A percentile compares a stretch with the other conserved stretches of the same genome.
Conservation (phyloP, 2,888 invertebrate genomes). For the Trissolcus japonicus region DNA sequence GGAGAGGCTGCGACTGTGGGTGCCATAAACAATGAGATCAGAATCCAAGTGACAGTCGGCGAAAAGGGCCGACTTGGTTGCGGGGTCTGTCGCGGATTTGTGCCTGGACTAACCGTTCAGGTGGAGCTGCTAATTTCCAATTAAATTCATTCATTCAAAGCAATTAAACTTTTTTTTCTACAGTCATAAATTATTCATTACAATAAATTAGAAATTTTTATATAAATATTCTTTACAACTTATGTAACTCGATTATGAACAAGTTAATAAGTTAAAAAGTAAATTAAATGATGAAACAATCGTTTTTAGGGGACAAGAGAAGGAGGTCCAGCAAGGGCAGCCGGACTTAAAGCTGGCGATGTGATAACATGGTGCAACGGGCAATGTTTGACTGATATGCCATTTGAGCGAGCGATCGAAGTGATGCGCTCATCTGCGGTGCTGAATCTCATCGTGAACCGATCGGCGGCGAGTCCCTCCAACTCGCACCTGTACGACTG, state of each 20-base stretch:
- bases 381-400: constrained; percentile 71
- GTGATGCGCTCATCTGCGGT: constrained; percentile 71
- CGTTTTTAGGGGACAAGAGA: constrained; percentile 87
- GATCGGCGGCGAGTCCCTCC: constrained; percentile 74
- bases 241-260: too few species aligned
- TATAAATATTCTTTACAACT: too few species aligned
- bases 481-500: constrained; percentile 70
- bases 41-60: constrained; percentile 87
- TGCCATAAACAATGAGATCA: constrained; percentile 81
- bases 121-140: constrained; percentile 53
- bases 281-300: too few species aligned
- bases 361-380: constrained; percentile 94
- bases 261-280: too few species aligned
- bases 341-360: constrained; percentile 92
- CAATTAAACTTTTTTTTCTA: background rate
- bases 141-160: background rate
- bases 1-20: constrained; percentile 78
- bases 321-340: constrained; percentile 91
- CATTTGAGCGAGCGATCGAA: constrained; percentile 73
- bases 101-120: constrained; percentile 74
- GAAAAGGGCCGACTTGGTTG: constrained; percentile 90
- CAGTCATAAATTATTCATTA: background rate
- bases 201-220: too few species aligned
- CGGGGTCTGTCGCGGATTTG: constrained; percentile 79
- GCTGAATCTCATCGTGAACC: constrained; percentile 76